Evolutionary conservation across 2,888 invertebrate genomes (phyloP), one percentile per base, ranked within the genome.

Genomic region (Diachrysia chrysitis): DNA sequence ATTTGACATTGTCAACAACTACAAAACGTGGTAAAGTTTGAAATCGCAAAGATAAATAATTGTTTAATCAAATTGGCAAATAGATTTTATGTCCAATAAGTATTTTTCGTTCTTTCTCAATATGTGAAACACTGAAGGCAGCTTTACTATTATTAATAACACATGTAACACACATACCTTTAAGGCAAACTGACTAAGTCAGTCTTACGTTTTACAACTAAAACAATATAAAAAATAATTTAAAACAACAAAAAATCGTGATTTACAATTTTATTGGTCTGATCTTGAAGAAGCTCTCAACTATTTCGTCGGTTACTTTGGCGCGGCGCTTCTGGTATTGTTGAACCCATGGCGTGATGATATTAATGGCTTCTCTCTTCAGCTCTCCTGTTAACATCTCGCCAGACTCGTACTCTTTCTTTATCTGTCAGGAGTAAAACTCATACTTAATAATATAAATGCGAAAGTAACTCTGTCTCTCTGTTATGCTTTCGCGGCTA

Each of bases 321-420:
- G 97, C 96, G 69, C 99, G 95, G 46, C 97, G 95, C 83, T 97
- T 96, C 95, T 99, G 99, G 95, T 99, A 99, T 56, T 96, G 96
- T 32, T 96, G 96, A 0, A 99, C 96, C 71, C 99, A 96, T 2
- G 98, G 97, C 42, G 93, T 87, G 63, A 95, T 93, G 0, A 89
- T 90, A 0, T 97, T 97, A 79, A 99, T 98, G 6, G 99, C 96
- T 79, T 98, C 95, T 87, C 98, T 98, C 92, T 99, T 99, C 67
- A 99, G 95, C 90, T 99, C 98, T 0, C 99, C 99, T 0, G 99
- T 99, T 42, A 99, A 92, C 93, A 99, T 94, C 85, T 97, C 97
- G 2, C 99, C 99, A 77, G 97, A 97, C 58, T 97, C 96, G 88
- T 99, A 99, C 71, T 97, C 96, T 96, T 98, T 93, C 71, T 95